phyloP scores from a whole-genome alignment of 2,888 invertebrate species.

The Invenusta paracnida region DNA sequence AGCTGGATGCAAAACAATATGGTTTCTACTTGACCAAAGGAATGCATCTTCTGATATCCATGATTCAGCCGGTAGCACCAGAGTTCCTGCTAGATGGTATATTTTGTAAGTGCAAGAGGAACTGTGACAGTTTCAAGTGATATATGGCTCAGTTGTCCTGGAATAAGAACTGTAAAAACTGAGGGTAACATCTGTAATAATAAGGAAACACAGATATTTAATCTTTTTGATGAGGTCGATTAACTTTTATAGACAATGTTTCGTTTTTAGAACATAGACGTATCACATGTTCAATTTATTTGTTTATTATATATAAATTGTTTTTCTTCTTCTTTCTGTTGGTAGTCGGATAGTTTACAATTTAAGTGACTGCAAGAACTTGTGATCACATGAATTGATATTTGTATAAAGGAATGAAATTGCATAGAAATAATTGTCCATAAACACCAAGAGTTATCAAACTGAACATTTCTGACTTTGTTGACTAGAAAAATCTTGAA shows the following conservation, averaged over 20 bases:
- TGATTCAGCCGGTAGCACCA: not conserved
- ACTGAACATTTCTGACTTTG: no score
- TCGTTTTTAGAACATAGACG: not conserved
- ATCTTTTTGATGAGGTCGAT: conserved; percentile 17
- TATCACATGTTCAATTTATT: not conserved
- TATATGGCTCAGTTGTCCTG: conserved; percentile 25
- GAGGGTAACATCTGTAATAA: conserved; percentile 17
- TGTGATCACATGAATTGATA: not conserved
- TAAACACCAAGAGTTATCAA: not conserved
- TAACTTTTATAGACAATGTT: conserved; percentile 24
- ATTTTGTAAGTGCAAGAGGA: conserved; percentile 16
- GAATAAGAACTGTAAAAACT: conserved; percentile 17
- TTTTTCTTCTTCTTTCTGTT: not conserved
- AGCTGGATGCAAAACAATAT: not conserved
- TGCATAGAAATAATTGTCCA: no score
- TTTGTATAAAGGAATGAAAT: no score
- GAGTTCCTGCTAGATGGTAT: conserved; percentile 26
- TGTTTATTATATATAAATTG: not conserved
- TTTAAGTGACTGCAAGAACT: not conserved
- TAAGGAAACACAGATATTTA: conserved; percentile 10
- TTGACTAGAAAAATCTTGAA: no score
- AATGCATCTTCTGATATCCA: conserved; percentile 7
- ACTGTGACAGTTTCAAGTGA: not conserved
- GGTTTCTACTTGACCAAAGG: conserved; percentile 12
- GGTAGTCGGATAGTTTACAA: not conserved